These are phyloP conservation scores for Dendrocopos noguchii DNA, from an alignment of 2,113 vertebrate species.

Conservation along the genomic window DNA sequence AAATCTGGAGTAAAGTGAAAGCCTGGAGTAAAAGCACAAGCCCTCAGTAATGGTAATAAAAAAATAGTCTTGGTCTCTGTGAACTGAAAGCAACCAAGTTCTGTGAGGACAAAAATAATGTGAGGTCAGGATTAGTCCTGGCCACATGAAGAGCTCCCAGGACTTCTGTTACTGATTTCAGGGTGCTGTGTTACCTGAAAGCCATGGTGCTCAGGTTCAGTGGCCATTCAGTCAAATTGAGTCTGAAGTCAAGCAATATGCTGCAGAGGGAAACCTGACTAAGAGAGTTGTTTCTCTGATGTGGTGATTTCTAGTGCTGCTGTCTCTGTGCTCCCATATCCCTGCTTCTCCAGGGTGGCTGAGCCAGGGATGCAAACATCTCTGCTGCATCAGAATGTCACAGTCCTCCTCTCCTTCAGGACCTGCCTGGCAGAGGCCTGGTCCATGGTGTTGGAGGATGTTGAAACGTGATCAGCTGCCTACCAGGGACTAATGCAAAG, in stretches of 20 bases:
- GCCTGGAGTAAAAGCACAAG: background rate
- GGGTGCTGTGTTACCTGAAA: background rate
- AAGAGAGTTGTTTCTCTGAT: background rate
- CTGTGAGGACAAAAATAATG: rapidly evolving
- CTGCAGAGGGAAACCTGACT: background rate
- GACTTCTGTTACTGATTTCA: background rate
- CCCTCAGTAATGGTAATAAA: background rate
- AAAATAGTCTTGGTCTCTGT: background rate
- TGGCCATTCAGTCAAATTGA: rapidly evolving
- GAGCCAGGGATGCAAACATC: background rate
- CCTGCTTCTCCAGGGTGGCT: background rate
- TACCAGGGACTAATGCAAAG: background rate
- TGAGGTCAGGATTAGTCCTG: background rate
- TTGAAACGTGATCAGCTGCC: background rate
- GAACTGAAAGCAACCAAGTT: background rate
- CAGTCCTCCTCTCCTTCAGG: background rate
- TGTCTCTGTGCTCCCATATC: rapidly evolving
- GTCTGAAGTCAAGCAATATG: background rate
- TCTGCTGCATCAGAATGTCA: rapidly evolving
- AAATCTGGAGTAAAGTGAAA: background rate
- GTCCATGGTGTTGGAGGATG: background rate
- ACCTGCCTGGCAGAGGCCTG: background rate
- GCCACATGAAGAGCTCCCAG: background rate
- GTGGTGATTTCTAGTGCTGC: background rate
- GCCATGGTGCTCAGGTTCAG: background rate